phyloP scores from a whole-genome alignment of 2,888 invertebrate genomes.

The Macrosiphum euphorbiae region DNA sequence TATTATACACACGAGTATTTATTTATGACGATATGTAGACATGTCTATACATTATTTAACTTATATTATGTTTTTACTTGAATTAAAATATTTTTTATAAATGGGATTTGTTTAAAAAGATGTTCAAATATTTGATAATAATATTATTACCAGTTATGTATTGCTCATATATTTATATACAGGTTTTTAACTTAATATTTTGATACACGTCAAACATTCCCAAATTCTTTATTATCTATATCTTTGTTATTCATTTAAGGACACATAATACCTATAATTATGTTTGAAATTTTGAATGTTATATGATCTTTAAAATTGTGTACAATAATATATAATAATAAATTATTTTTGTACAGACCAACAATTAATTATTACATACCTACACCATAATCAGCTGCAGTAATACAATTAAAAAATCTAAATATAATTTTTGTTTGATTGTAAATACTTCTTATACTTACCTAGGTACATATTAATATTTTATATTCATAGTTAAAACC shows the following conservation, averaged over 20 bases:
- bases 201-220: not conserved
- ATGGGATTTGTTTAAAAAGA: constrained; percentile 19
- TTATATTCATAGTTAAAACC: not conserved
- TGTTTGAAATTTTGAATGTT: not conserved
- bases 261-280: not conserved
- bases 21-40: constrained; percentile 35
- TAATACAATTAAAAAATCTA: not conserved
- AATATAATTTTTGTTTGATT: not conserved
- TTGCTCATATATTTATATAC: not conserved
- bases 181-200: constrained; percentile 21
- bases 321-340: not conserved
- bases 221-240: not conserved
- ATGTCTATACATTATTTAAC: constrained; percentile 29
- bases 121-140: not conserved
- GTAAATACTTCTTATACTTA: too few species aligned
- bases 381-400: not conserved
- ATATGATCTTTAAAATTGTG: not conserved
- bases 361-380: not conserved
- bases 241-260: not conserved
- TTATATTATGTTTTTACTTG: not conserved
- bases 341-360: not conserved
- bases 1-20: not conserved
- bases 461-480: not conserved
- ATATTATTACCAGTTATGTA: not conserved
- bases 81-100: not conserved